Base-by-base conservation (phyloP, 2,113 vertebrate species). In the Athene noctua region DNA sequence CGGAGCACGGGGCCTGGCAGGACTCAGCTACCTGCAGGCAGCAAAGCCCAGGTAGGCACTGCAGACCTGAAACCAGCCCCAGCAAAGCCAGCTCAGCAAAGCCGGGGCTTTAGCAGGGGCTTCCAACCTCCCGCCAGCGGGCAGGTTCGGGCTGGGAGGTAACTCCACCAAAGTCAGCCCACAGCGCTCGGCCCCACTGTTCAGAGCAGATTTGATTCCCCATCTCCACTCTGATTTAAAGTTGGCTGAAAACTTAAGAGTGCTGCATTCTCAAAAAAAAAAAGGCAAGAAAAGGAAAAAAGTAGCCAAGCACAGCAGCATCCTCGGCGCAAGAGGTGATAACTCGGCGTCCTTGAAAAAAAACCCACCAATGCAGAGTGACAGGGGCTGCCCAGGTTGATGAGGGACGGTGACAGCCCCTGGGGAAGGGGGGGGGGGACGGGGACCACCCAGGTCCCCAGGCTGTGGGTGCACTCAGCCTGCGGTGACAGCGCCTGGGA, bases 281-380 rank as follows among this genome's bases (percentile, higher is more conserved):
- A 61, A 19, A 17, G 19, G 26, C 20, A 26, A 27, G 51, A 29
- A 15, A 66, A 54, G n/a, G 40, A 6, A 13, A 6, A 6, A 11
- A 79, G n/a, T 17, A 71, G 32, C 51, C 71, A 10, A 36, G 63
- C 77, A 52, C 13, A 26, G 65, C 19, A 1, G 67, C 63, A 65
- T 11, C 84, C 40, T 52, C 8, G 38, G 66, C 46, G 18, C 21
- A 5, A 49, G 71, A 44, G 52, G 26, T 5, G 38, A 13, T 14
- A 94, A 67, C 77, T 57, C 14, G 0, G 21, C 13, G 59, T 11
- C 42, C 80, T 65, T 6, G 42, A 22, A 15, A 72, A 72, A 38
- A 57, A 51, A 1, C 3, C 34, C 55, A 25, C n/a, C 9, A 2
- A 1, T 4, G 51, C 84, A 36, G 20, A 51, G 36, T 1, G 0